These are phyloP conservation scores for Cebidichthys violaceus DNA, from an alignment of 2,113 vertebrate species.

Conservation along the genomic window DNA sequence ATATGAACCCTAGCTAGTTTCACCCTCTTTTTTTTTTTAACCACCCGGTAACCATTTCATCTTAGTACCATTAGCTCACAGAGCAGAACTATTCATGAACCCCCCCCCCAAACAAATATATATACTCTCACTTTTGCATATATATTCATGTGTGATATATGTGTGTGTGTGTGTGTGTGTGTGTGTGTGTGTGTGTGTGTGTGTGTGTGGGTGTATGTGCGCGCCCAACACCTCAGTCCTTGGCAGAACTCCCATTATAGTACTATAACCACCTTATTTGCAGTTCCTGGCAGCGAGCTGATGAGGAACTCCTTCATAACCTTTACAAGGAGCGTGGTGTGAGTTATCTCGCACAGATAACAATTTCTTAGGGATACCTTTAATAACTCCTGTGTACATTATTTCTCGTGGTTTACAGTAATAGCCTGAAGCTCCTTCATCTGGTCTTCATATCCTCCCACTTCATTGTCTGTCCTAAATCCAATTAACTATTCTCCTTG, in stretches of 20 bases:
- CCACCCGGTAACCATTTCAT: conserved; percentile 36
- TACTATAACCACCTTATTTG: conserved; percentile 52
- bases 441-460: conserved; percentile 54
- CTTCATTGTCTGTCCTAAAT: conserved; percentile 58
- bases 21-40: not conserved
- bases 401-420: conserved; percentile 40
- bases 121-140: conserved; percentile 8
- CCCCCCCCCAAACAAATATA: conserved; percentile 14
- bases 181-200: conserved; percentile 12
- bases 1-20: conserved; percentile 31
- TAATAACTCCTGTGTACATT: conserved; percentile 44
- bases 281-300: conserved; percentile 30
- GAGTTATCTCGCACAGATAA: conserved; percentile 44
- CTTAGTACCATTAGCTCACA: conserved; percentile 8
- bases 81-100: conserved; percentile 2
- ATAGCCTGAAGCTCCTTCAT: conserved; percentile 42
- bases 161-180: not conserved
- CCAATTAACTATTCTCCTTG: conserved; percentile 47
- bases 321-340: conserved; percentile 45
- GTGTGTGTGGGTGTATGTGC: not conserved
- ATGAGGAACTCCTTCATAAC: conserved; percentile 44
- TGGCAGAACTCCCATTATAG: conserved; percentile 60
- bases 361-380: conserved; percentile 39
- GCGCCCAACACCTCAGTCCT: conserved; percentile 61
- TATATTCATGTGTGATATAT: conserved; percentile 15